Percentiles rank a stretch among this genome's conserved stretches.
These are phyloP conservation scores for Coenonympha glycerion DNA, from an alignment of 2,888 invertebrate genomes.

Conservation along the genomic window DNA sequence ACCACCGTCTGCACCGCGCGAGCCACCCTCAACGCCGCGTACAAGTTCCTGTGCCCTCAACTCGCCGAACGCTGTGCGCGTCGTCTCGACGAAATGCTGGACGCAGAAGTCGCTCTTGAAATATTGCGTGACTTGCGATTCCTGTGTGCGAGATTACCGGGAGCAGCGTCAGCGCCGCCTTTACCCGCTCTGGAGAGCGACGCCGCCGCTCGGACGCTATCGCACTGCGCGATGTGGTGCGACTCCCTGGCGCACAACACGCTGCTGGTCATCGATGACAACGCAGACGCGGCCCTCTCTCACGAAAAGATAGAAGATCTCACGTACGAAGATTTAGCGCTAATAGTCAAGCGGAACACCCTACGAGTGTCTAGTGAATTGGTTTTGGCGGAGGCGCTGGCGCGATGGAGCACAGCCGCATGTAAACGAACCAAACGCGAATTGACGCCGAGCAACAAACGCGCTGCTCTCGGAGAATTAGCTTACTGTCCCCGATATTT, in stretches of 20 bases:
- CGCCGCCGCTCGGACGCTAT: slow-evolving; percentile 56
- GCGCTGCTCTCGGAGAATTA: slow-evolving; percentile 66
- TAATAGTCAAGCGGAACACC: slow-evolving; percentile 81
- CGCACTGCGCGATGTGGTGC: slow-evolving; percentile 71
- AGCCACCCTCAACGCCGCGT: slow-evolving; percentile 82
- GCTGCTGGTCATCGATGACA: slow-evolving; percentile 70
- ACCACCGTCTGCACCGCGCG: slow-evolving; percentile 80
- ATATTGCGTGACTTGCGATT: slow-evolving; percentile 77
- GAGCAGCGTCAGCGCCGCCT: slow-evolving; percentile 71
- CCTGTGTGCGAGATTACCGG: slow-evolving; percentile 61
- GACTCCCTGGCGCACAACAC: slow-evolving; percentile 81
- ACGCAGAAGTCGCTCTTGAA: slow-evolving; percentile 78
- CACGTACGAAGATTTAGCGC: slow-evolving; percentile 77
- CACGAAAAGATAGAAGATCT: slow-evolving; percentile 75
- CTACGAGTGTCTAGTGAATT: slow-evolving; percentile 79
- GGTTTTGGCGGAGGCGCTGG: slow-evolving; percentile 78
- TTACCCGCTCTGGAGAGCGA: slow-evolving; percentile 59
- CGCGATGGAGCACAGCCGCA: slow-evolving; percentile 68
- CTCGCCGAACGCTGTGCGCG: slow-evolving; percentile 81
- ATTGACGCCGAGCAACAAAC: slow-evolving; percentile 60
- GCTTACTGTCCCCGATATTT: slow-evolving; percentile 81
- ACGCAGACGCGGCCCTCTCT: slow-evolving; percentile 57
- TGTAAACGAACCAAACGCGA: slow-evolving; percentile 66
- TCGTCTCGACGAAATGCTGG: slow-evolving; percentile 79
- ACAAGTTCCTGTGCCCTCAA: slow-evolving; percentile 82